These are phyloP conservation scores for Cataglyphis livida DNA, from an alignment of 2,888 invertebrate species.

Conservation along the genomic window DNA sequence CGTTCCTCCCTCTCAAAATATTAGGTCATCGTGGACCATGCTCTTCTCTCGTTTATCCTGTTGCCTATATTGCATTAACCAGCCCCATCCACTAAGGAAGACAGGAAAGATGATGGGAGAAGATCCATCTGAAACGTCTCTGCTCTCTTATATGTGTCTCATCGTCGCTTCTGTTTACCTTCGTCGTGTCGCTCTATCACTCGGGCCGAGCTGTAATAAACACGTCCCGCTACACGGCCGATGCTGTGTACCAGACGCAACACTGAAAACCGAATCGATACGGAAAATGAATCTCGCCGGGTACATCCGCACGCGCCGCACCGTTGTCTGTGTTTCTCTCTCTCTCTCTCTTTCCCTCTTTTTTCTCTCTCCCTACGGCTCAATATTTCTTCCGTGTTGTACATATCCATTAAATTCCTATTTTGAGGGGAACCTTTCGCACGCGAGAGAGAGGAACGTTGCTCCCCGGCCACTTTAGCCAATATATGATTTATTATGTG, in stretches of 20 bases:
- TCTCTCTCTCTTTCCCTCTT: not conserved
- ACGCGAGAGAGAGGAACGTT: not conserved
- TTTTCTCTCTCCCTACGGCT: not conserved
- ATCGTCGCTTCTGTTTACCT: slow-evolving; percentile 21
- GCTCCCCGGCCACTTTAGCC: not conserved
- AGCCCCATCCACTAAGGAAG: not conserved
- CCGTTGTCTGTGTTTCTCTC: not conserved
- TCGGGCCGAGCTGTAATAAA: slow-evolving; percentile 29
- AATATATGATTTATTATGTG: slow-evolving; percentile 3
- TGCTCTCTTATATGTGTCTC: not conserved
- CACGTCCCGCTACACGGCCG: not conserved
- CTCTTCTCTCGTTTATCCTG: slow-evolving; percentile 33
- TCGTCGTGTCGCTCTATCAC: slow-evolving; percentile 1
- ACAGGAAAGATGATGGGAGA: slow-evolving; percentile 4
- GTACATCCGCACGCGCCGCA: slow-evolving; percentile 39
- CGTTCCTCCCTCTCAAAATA: not conserved
- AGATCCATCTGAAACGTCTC: slow-evolving; percentile 6
- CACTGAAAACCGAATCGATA: slow-evolving; percentile 47
- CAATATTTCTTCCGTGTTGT: slow-evolving; percentile 28
- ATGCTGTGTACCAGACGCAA: slow-evolving; percentile 41
- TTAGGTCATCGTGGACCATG: slow-evolving; percentile 20
- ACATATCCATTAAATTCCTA: slow-evolving; percentile 30
- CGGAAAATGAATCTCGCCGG: slow-evolving; percentile 46
- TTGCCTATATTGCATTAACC: slow-evolving; percentile 39
- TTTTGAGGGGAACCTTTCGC: not conserved